Evolutionary conservation across 2,888 invertebrate species (phyloP).

Genomic region (Trisateles emortualis): DNA sequence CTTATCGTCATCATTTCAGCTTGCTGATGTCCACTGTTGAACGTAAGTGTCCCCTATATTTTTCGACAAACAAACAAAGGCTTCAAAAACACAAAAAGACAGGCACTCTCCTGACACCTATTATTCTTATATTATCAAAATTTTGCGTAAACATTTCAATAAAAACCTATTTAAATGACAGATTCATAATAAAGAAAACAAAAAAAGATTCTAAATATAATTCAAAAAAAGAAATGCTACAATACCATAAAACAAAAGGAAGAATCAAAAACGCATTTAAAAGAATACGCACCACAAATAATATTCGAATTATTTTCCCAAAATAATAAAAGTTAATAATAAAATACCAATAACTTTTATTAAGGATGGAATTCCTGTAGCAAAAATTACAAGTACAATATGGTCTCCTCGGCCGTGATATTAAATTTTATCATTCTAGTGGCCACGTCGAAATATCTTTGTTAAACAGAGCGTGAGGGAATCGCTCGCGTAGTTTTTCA

Average conservation of each 20-base stretch:
- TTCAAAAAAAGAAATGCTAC: neutral
- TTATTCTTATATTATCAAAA: too few species aligned
- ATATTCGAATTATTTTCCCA: conserved; percentile 32
- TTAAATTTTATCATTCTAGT: conserved; percentile 76
- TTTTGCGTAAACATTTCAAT: too few species aligned
- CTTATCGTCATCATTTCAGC: too few species aligned
- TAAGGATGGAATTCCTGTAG: conserved; percentile 54
- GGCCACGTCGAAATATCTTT: conserved; percentile 69
- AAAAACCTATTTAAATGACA: too few species aligned
- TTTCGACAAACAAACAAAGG: too few species aligned
- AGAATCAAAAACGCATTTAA: conserved; percentile 28
- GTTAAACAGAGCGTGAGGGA: conserved; percentile 66
- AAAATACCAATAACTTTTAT: conserved; percentile 65
- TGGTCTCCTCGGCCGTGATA: conserved; percentile 58
- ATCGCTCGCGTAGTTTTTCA: conserved; percentile 62
- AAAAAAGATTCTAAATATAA: conserved; percentile 3
- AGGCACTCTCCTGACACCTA: too few species aligned
- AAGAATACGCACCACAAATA: conserved; percentile 33
- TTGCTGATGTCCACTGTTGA: too few species aligned
- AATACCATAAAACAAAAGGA: conserved; percentile 4
- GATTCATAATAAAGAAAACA: neutral
- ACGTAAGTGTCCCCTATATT: too few species aligned
- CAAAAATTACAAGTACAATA: conserved; percentile 59
- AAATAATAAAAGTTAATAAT: conserved; percentile 46
- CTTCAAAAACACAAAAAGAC: too few species aligned